phyloP scores from a whole-genome alignment of 1,140 invertebrate genomes.

The Vanessa tameamea region DNA sequence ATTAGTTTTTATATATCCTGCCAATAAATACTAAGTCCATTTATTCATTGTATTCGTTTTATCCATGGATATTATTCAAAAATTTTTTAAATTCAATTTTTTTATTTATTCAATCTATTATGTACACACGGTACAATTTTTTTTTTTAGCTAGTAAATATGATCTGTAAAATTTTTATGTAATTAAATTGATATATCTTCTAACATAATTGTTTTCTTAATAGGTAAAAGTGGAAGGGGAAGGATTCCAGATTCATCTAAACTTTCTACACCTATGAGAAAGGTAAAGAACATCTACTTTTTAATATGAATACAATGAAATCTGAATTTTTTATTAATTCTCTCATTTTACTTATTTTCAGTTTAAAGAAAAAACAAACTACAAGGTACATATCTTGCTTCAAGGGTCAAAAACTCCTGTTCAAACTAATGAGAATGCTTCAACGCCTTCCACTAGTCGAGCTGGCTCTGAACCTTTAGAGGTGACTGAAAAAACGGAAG shows the following conservation, averaged over 20 bases:
- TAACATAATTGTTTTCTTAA: neutral
- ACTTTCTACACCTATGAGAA: conserved; percentile 53
- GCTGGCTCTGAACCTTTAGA: conserved; percentile 50
- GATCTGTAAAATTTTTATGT: no score
- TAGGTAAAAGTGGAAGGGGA: conserved; percentile 43
- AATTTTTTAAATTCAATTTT: no score
- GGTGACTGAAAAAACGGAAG: conserved; percentile 37
- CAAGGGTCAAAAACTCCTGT: conserved; percentile 70
- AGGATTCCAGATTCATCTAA: conserved; percentile 43
- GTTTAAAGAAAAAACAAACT: conserved; percentile 81
- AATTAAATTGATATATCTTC: no score
- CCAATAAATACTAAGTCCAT: no score
- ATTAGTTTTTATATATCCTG: no score
- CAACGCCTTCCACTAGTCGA: conserved; percentile 60
- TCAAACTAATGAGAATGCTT: conserved; percentile 43
- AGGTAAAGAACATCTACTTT: conserved; percentile 44
- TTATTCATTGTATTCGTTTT: no score
- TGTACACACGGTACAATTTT: no score
- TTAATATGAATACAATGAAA: no score
- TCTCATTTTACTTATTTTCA: conserved; percentile 52
- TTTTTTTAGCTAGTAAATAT: no score
- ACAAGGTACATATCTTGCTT: conserved; percentile 83
- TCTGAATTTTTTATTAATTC: neutral
- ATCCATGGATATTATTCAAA: no score
- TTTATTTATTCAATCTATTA: no score